Evolutionary conservation across 2,113 vertebrate genomes (phyloP).

Genomic region (Myotis yumanensis): DNA sequence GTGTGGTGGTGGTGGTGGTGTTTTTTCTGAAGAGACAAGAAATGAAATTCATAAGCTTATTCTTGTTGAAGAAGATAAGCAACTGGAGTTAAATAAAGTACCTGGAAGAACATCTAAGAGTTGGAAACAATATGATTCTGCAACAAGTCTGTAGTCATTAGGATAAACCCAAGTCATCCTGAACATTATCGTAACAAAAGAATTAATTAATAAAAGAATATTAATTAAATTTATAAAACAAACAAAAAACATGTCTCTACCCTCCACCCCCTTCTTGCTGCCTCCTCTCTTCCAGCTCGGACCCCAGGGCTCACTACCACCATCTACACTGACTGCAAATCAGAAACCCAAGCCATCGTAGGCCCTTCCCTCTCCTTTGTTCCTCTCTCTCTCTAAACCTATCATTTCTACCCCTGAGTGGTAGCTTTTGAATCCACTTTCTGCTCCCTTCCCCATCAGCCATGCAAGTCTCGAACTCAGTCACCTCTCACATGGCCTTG

Average conservation of each 20-base stretch:
- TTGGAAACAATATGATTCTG: slow-evolving; percentile 65
- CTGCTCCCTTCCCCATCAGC: not conserved
- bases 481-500: not conserved
- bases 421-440: not conserved
- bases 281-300: not conserved
- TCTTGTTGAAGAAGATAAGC: not conserved
- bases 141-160: slow-evolving; percentile 74
- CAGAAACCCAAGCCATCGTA: not conserved
- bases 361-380: not conserved
- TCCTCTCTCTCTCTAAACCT: not conserved
- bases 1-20: too few relatives aligned
- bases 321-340: not conserved
- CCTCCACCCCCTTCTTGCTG: not conserved
- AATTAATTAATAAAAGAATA: slow-evolving; percentile 60
- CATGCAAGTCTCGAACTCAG: not conserved
- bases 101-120: not conserved
- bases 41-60: not conserved
- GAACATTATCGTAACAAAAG: slow-evolving; percentile 68
- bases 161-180: slow-evolving; percentile 72
- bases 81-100: not conserved
- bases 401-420: not conserved
- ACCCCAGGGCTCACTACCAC: not conserved
- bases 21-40: not conserved
- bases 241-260: not conserved
- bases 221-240: slow-evolving; percentile 41